Evolutionary conservation across 2,888 invertebrate species (phyloP).

Genomic region (Sthenelais limicola): DNA sequence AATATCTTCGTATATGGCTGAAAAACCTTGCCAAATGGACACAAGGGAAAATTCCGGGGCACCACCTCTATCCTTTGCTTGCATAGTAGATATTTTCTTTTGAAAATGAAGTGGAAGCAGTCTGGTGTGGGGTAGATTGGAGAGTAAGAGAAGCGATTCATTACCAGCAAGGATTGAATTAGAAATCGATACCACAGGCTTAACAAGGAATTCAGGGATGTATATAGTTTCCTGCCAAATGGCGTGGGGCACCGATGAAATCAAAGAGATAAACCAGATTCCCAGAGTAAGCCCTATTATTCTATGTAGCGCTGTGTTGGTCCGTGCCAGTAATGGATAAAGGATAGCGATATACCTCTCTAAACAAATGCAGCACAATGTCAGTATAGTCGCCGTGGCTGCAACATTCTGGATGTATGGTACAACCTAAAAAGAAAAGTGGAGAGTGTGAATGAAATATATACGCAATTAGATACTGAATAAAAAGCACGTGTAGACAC

Average conservation of each 20-base stretch:
- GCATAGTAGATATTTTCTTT: too few relatives aligned
- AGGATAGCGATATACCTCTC: slow-evolving; percentile 60
- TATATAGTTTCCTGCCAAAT: neutral
- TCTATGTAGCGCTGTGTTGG: slow-evolving; percentile 52
- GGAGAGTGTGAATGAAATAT: too few relatives aligned
- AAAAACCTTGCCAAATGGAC: neutral
- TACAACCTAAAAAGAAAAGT: slow-evolving; percentile 46
- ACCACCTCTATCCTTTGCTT: too few relatives aligned
- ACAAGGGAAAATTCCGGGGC: too few relatives aligned
- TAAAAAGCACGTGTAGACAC: too few relatives aligned
- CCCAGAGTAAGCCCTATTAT: slow-evolving; percentile 50
- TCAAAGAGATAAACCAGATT: slow-evolving; percentile 55
- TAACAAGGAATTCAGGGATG: neutral
- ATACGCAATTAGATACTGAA: too few relatives aligned
- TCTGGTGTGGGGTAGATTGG: neutral
- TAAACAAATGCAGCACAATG: slow-evolving; percentile 58
- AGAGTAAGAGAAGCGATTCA: too few relatives aligned
- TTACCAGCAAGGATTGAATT: neutral
- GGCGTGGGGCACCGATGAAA: slow-evolving; percentile 50
- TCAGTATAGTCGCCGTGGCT: slow-evolving; percentile 57
- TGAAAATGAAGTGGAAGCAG: too few relatives aligned
- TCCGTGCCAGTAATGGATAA: slow-evolving; percentile 56
- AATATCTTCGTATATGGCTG: neutral
- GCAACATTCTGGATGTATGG: slow-evolving; percentile 55
- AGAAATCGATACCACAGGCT: too few relatives aligned